Base-by-base conservation (phyloP, 2,888 invertebrate genomes). In the Epinotia bilunana region DNA sequence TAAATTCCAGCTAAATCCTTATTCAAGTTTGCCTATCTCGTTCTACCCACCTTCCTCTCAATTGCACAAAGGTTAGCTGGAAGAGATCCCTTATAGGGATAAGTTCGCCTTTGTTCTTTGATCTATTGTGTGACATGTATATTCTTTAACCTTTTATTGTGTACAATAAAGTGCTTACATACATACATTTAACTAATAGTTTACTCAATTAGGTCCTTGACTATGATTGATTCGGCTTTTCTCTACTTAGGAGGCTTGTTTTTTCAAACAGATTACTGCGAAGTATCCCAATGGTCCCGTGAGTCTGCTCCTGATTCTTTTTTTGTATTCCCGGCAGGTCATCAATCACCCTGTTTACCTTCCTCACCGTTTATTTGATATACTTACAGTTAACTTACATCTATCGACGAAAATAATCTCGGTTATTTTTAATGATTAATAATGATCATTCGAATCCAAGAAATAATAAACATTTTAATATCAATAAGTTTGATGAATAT, bases 331-430 rank as follows among this genome's bases (percentile, higher is more conserved):
- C 18, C 62, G 71, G 75, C 62, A 72, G 72, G 46, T 75, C 75
- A 75, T 75, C 71, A 72, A 75, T 75, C 75, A 75, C 75, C 16
- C 33, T 71, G 74, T 72, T 72, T 75, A 75, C 71, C 75, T 75
- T 67, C 57, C 72, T 60, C 74, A 16, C 64, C 65, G 46, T 72
- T 69, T 74, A 67, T 75, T 75, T 67, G 72, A 75, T 67, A 72
- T 55, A n/a, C n/a, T n/a, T n/a, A 72, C 75, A 67, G 72, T 75
- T 72, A 74, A 71, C 74, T 71, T 71, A 74, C 70, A 74, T 60
- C 71, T 55, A 74, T 71, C 53, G 64, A 71, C 60, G 64, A 74
- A 71, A 71, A 71, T 74, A 65, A 65, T 64, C 53, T 12, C 53
- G 23, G 23, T 28, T 55, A 43, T 60, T 43, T 43, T 64, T 69